Percentiles rank a stretch among this genome's conserved stretches.
Conservation (phyloP, 2,888 invertebrate species). For the Salpingus planirostris region DNA sequence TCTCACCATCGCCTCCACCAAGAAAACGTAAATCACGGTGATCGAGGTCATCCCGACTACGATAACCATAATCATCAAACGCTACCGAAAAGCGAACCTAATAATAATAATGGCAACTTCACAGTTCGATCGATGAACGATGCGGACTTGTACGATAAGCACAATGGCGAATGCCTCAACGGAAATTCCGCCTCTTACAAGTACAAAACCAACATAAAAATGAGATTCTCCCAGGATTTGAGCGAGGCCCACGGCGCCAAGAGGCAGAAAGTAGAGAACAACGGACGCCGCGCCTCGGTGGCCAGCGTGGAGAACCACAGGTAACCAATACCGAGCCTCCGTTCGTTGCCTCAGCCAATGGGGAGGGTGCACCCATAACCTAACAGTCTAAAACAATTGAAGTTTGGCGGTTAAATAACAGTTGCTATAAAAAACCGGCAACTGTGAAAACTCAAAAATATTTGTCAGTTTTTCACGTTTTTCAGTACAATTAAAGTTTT, state of each 20-base stretch:
- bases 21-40: slow-evolving; percentile 5
- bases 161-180: slow-evolving; percentile 17
- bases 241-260: slow-evolving; percentile 30
- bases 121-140: slow-evolving; percentile 11
- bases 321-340: no score
- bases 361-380: no score
- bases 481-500: no score
- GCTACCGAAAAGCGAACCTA: slow-evolving; percentile 21
- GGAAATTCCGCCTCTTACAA: slow-evolving; percentile 58
- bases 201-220: slow-evolving; percentile 90
- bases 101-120: slow-evolving; percentile 31
- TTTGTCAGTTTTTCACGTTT: no score
- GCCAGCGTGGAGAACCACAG: slow-evolving; percentile 45
- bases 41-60: slow-evolving; percentile 35
- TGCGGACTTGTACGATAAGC: slow-evolving; percentile 10
- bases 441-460: no score
- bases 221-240: slow-evolving; percentile 56
- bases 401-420: no score
- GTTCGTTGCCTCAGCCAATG: no score
- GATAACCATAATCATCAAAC: slow-evolving; percentile 28
- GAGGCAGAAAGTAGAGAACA: slow-evolving; percentile 24
- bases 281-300: slow-evolving; percentile 26
- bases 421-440: no score
- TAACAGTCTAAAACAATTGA: no score
- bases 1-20: slow-evolving; percentile 6